Evolutionary conservation across 2,888 invertebrate species (phyloP).

Genomic region (Ferdinandea cuprea): DNA sequence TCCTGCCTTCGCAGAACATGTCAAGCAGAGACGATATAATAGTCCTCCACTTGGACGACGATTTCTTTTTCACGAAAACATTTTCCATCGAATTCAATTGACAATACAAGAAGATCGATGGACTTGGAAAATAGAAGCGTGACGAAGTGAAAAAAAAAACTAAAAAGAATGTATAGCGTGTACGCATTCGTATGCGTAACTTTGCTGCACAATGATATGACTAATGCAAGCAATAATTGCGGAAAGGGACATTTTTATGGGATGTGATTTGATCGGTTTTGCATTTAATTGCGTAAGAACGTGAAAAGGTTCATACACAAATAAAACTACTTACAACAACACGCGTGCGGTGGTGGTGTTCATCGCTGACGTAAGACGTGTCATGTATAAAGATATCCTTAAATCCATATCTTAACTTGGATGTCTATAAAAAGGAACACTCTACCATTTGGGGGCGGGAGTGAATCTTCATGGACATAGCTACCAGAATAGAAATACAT

Average conservation of each 20-base stretch:
- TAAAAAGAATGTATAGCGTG: no score
- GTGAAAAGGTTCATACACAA: constrained; percentile 19
- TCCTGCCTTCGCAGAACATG: constrained; percentile 64
- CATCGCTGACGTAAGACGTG: constrained; percentile 16
- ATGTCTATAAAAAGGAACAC: constrained; percentile 48
- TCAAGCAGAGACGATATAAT: constrained; percentile 53
- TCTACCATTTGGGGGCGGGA: constrained; percentile 31
- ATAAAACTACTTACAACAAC: no score
- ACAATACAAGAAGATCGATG: constrained; percentile 34
- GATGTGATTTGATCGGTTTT: constrained; percentile 60
- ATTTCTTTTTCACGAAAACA: constrained; percentile 4
- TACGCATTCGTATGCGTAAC: no score
- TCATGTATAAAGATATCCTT: constrained; percentile 32
- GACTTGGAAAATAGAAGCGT: constrained; percentile 59
- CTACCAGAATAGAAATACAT: constrained; percentile 12
- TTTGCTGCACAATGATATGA: constrained; percentile 47
- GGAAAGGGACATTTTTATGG: constrained; percentile 70
- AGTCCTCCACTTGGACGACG: constrained; percentile 27
- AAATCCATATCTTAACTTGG: constrained; percentile 16
- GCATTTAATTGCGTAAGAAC: constrained; percentile 66
- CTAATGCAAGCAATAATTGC: constrained; percentile 62
- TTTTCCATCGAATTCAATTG: constrained; percentile 58
- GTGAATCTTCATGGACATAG: constrained; percentile 51
- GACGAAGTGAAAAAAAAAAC: constrained; percentile 60
- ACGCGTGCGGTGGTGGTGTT: background rate